Evolutionary conservation across 1,140 invertebrate species (phyloP), one percentile per base, ranked within the genome.

Genomic region (Harpegnathos saltator): DNA sequence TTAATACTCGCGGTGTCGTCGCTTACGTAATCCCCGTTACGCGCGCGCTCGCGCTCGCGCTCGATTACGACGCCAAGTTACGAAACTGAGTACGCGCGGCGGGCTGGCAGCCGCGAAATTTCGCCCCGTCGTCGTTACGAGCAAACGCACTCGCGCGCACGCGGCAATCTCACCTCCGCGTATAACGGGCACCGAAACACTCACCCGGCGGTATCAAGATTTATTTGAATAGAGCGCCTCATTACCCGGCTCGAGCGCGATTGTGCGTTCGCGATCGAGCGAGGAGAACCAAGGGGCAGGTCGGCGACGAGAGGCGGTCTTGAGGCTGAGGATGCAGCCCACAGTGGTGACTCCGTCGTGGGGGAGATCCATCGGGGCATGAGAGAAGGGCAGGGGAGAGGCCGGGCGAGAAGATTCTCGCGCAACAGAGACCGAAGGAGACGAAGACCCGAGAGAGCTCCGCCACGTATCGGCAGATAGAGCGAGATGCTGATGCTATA

Each of bases 191-290:
- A 77, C 88, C 85, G 85, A 92, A 93, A 92, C 90, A 91, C 87
- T 90, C 89, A 66, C 22, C 66, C n/a, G 38, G 83, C 82, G 89
- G 89, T 93, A 93, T 93, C 92, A 92, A 93, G 93, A 93, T 94
- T 93, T 93, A 94, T 93, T 92, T 93, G 92, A 93, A 94, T 93
- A 87, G 92, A 90, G 89, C 91, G 92, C 90, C 93, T 94, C 93
- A 94, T 94, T 94, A 94, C 91, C 92, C 92, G 85, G 89, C 91
- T 92, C 88, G 81, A 89, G 86, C 24, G 48, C 91, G 92, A 93
- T 93, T 93, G 93, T 93, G 89, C 87, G 87, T 86, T 84, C 84
- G 89, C 89, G 91, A 77, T 65, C 89, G 77, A 74, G 85, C 72
- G 54, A 74, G 75, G 78, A 72, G 82, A 73, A 77, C 48, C 81